Percentiles rank a stretch among this genome's conserved stretches.
These are phyloP conservation scores for Antechinus stuartii DNA, from an alignment of 2,113 vertebrate species.

Conservation along the genomic window DNA sequence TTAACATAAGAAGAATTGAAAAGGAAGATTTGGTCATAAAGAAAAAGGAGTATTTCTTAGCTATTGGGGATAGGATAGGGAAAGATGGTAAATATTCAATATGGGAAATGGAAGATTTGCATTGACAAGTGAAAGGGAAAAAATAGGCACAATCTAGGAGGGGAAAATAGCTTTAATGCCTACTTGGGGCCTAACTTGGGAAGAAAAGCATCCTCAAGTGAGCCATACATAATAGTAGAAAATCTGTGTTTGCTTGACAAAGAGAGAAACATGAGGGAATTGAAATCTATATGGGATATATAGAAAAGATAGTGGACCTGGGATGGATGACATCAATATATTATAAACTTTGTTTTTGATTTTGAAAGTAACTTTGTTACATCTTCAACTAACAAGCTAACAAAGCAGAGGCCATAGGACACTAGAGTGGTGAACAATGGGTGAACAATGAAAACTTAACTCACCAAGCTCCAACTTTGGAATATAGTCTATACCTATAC, in stretches of 20 bases:
- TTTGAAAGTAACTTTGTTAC: not conserved
- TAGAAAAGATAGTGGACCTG: not conserved
- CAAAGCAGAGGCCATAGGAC: not conserved
- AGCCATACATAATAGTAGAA: not conserved
- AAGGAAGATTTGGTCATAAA: not conserved
- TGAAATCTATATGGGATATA: not conserved
- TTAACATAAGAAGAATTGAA: not conserved
- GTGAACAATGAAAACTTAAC: not conserved
- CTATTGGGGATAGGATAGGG: not conserved
- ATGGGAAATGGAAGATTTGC: not conserved
- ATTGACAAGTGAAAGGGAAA: not conserved
- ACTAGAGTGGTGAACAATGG: not conserved
- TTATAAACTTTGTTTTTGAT: not conserved
- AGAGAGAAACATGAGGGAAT: not conserved
- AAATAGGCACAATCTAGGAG: not conserved
- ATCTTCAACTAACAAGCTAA: not conserved
- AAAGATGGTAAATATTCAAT: not conserved
- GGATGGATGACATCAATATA: not conserved
- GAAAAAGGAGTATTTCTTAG: not conserved
- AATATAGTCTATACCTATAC: not conserved
- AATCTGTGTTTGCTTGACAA: not conserved
- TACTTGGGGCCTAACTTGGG: not conserved
- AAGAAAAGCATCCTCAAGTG: not conserved
- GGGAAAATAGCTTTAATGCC: not conserved
- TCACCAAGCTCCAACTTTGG: not conserved